phyloP scores from a whole-genome alignment of 2,888 invertebrate genomes.

The Bedellia somnulentella region DNA sequence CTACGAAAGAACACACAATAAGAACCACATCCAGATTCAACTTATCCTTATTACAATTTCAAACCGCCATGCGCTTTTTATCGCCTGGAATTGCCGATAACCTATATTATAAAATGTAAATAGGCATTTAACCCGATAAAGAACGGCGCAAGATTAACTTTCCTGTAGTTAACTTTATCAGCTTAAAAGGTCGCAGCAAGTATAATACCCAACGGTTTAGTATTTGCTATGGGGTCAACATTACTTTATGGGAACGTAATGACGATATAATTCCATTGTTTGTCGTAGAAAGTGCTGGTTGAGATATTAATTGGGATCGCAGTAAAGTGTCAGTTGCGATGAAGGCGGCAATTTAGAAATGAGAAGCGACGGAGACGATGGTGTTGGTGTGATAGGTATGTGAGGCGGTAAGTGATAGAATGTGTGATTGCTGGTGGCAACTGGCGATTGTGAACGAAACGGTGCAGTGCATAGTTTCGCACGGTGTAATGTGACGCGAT shows the following conservation, averaged over 20 bases:
- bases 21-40: no score
- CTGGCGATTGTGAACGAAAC: no score
- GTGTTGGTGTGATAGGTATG: no score
- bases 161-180: slow-evolving; percentile 23
- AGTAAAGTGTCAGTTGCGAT: slow-evolving; percentile 1
- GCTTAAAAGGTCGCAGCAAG: slow-evolving; percentile 1
- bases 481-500: slow-evolving; percentile 32
- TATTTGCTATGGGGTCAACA: neutral
- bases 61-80: no score
- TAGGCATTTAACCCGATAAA: slow-evolving; percentile 44
- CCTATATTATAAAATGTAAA: slow-evolving; percentile 30
- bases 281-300: neutral
- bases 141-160: slow-evolving; percentile 29
- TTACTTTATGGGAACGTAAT: slow-evolving; percentile 3
- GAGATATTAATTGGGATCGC: neutral
- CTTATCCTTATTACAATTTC: no score
- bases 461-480: slow-evolving; percentile 37
- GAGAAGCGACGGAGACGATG: no score
- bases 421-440: no score
- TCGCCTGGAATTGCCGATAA: slow-evolving; percentile 53
- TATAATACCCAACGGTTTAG: neutral
- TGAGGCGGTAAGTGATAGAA: no score
- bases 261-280: slow-evolving; percentile 3
- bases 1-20: slow-evolving; percentile 66
- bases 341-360: no score